Evolutionary conservation across 2,797 vertebrate genomes (phyloP).

Genomic region (Centroberyx gerrardi): DNA sequence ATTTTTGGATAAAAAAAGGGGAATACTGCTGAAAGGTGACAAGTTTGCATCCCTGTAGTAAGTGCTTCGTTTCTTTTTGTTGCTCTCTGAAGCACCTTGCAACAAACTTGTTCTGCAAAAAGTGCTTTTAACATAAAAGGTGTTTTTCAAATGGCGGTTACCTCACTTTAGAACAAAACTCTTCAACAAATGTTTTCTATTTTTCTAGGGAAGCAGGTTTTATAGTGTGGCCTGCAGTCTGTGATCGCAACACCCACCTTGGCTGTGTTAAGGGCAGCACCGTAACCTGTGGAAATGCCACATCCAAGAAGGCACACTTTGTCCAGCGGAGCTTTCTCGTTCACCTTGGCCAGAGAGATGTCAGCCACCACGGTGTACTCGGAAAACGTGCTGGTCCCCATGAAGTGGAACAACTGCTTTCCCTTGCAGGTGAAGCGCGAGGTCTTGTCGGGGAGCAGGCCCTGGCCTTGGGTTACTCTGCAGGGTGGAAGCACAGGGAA

Average conservation of each 20-base stretch:
- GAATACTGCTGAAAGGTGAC: too few species aligned
- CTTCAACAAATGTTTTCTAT: background rate
- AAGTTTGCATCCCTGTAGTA: too few species aligned
- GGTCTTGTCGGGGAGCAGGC: constrained; percentile 95
- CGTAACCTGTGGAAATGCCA: constrained; percentile 96
- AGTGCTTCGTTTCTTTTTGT: too few species aligned
- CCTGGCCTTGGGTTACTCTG: constrained; percentile 95
- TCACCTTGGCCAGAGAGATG: constrained; percentile 95
- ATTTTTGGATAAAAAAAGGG: too few species aligned
- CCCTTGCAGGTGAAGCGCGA: constrained; percentile 96
- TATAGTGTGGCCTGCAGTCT: background rate
- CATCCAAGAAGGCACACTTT: constrained; percentile 98
- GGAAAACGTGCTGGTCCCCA: constrained; percentile 99
- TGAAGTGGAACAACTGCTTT: constrained; percentile 95
- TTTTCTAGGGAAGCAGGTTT: background rate
- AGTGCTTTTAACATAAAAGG: background rate
- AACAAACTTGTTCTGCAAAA: too few species aligned
- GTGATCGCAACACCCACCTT: constrained; percentile 84
- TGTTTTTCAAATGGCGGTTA: background rate
- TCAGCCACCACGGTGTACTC: constrained; percentile 97
- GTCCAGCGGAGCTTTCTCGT: constrained; percentile 90
- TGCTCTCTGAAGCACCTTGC: too few species aligned
- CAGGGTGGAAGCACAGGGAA: constrained; percentile 10
- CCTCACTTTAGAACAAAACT: background rate
- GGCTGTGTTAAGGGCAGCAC: constrained; percentile 94